Base-by-base conservation (phyloP, 2,888 invertebrate species). In the Leptinotarsa rubiginosa region DNA sequence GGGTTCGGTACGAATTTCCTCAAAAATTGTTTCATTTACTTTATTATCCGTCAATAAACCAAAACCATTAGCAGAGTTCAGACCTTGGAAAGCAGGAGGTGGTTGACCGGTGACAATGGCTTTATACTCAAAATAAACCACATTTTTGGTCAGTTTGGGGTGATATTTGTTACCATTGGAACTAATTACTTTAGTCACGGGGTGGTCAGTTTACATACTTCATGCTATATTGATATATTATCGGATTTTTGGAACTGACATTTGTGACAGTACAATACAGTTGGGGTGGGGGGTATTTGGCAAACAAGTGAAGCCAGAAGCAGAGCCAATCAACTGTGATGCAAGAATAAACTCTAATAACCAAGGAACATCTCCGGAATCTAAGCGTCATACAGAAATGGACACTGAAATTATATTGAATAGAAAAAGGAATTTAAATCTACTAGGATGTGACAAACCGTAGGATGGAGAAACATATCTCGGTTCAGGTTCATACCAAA, bases 121-220 rank as follows among this genome's bases (percentile, higher is more conserved):
- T 72, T 74, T 76, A 69, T 56, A 20, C 74, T 70, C 73, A 70
- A 72, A 78, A 81, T 81, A 81, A 83, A 83, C 83, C 83, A 69
- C 82, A 83, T 79, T 80, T 81, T 68, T 81, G 83, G 82, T 81
- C 77, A 79, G 70, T 80, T 79, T 79, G 78, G 80, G 82, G 80
- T 80, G 75, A 81, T 79, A 79, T 78, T 78, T 78, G 78, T 78
- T 74, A 78, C 75, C 75, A 71, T 77, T 72, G 80, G 76, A 81
- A 82, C 83, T 70, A 81, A 83, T 83, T 65, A 77, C 78, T 75
- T 83, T 84, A 31, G 83, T 78, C 73, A 81, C 75, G 79, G 80
- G 79, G 79, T 79, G 80, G 78, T 77, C 67, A 75, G 77, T 78
- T 78, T 79, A 79, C 78, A 70, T 75, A 76, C 69, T 72, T 77